Conservation (phyloP, 2,888 invertebrate genomes). For the Acholoe squamosa region DNA sequence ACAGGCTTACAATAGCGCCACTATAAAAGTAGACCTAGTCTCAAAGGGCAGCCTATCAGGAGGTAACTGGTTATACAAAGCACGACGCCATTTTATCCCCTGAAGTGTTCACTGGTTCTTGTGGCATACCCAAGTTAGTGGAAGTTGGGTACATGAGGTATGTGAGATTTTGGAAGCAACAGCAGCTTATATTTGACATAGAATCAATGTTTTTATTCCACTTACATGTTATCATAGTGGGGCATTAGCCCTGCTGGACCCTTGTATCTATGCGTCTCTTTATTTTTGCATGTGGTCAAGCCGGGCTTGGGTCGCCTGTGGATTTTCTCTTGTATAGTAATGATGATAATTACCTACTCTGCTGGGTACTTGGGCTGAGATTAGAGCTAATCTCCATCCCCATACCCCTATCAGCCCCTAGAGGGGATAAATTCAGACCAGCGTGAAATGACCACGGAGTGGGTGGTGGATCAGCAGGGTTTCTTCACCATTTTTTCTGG, state of each 20-base stretch:
- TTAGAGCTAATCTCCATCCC: neutral
- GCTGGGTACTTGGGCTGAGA: neutral
- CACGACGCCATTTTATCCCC: no score
- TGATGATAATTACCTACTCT: conserved; percentile 12
- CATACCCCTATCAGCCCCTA: neutral
- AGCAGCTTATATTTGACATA: no score
- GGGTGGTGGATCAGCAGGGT: neutral
- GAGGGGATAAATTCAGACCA: neutral
- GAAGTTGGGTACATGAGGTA: no score
- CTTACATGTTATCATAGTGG: neutral
- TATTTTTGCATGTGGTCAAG: neutral
- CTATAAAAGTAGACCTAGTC: no score
- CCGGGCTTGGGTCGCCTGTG: neutral
- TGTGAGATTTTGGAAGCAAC: no score
- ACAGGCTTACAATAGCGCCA: neutral
- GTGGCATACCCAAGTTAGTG: no score
- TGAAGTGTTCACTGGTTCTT: no score
- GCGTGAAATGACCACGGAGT: neutral
- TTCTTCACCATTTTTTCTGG: neutral
- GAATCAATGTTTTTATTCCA: neutral
- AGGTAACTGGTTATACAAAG: no score
- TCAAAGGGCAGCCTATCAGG: no score
- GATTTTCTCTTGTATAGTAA: neutral
- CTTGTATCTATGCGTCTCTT: neutral
- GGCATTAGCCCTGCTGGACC: neutral